Base-by-base conservation (phyloP, 2,888 invertebrate genomes). In the Mimachlamys varia region DNA sequence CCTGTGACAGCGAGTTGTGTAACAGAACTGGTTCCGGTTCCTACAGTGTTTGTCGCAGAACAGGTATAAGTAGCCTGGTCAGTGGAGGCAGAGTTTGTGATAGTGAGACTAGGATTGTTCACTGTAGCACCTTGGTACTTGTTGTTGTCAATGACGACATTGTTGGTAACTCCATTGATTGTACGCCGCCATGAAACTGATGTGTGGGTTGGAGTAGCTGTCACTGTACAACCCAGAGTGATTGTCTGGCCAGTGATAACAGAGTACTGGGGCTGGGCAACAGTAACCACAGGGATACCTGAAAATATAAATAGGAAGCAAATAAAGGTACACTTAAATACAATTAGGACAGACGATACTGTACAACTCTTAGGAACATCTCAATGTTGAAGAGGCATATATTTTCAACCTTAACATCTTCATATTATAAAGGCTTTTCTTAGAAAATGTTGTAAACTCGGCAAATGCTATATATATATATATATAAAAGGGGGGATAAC, bases 31-130 rank as follows among this genome's bases (percentile, higher is more conserved):
- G 89, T 90, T 19, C 91, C 90, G 44, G 91, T 91, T 50, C 91
- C 91, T 13, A 91, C 88, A 37, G 38, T 44, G 33, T 91, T 91
- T 19, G 91, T 90, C 27, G 91, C 91, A 38, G 53, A 89, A 44
- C 91, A 91, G 22, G 88, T 37, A 22, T 91, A 91, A 13, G 38
- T 50, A 1, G 89, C 90, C 13, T 91, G 87, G n/a, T 91, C 90
- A 87, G 33, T 53, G 17, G 49, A 27, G 44, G n/a, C 89, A 88
- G 90, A 90, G 87, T 89, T 91, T 0, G 17, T 55, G 27, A 91
- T 91, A 10, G 91, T 89, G 22, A 91, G 88, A n/a, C 53, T 53
- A 17, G 91, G 91, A 33, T 19, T 89, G 4, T 38, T 33, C 3
- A 90, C 58, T 5, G 91, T 91, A 19, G 90, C 88, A 0, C 91